phyloP scores from a whole-genome alignment of 2,113 vertebrate species.

The Stigmatopora nigra region DNA sequence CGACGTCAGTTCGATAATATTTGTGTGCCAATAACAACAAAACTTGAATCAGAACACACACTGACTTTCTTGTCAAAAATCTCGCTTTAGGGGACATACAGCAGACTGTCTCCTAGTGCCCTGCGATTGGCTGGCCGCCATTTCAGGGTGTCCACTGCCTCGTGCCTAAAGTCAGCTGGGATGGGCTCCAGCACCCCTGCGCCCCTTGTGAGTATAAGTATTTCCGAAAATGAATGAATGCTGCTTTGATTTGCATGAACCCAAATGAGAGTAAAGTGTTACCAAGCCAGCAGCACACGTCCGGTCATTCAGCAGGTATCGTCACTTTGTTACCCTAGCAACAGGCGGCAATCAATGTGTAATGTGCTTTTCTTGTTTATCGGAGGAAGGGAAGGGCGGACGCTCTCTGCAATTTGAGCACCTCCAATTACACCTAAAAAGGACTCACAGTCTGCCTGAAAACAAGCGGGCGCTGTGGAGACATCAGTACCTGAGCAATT shows the following conservation, averaged over 20 bases:
- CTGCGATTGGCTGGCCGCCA: too few relatives aligned
- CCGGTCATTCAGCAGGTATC: constrained; percentile 53
- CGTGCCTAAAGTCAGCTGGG: too few relatives aligned
- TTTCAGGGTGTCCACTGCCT: too few relatives aligned
- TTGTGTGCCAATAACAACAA: too few relatives aligned
- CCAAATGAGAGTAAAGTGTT: constrained; percentile 33
- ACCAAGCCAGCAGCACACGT: constrained; percentile 39
- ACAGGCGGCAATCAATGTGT: constrained; percentile 44
- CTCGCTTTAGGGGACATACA: too few relatives aligned
- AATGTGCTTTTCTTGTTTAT: constrained; percentile 51
- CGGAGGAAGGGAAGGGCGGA: constrained; percentile 39
- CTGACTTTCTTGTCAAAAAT: too few relatives aligned
- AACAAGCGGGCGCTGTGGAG: background rate
- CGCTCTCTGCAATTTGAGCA: constrained; percentile 45
- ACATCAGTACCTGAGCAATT: constrained; percentile 26
- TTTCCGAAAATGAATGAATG: too few relatives aligned
- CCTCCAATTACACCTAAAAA: constrained; percentile 40
- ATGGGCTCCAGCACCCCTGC: too few relatives aligned
- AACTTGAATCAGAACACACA: too few relatives aligned
- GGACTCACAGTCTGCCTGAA: constrained; percentile 22
- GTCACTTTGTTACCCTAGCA: constrained; percentile 43
- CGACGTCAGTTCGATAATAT: background rate
- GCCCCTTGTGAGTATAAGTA: too few relatives aligned
- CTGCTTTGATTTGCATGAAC: constrained; percentile 32
- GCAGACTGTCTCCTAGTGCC: too few relatives aligned